A percentile compares a stretch with the other conserved stretches of the same genome.
Evolutionary conservation across 2,888 invertebrate species (phyloP).

Genomic region (Melinaea marsaeus): DNA sequence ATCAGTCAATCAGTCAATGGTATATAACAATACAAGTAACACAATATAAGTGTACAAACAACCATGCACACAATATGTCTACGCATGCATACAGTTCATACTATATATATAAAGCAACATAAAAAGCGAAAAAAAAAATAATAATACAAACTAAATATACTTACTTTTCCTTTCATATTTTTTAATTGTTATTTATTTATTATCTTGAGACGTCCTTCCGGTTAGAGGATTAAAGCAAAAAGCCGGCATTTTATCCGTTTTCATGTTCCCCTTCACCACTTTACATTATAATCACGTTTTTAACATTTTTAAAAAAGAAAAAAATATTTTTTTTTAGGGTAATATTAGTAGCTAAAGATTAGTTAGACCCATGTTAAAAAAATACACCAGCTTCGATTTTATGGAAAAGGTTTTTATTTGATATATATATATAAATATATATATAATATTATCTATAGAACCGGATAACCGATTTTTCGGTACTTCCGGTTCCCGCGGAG

Average conservation of each 20-base stretch:
- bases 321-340: conserved; percentile 37
- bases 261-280: conserved; percentile 58
- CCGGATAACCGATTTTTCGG: conserved; percentile 71
- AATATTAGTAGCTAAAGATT: conserved; percentile 69
- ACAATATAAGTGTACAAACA: conserved; percentile 11
- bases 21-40: not conserved
- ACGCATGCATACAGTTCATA: conserved; percentile 76
- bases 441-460: conserved; percentile 62
- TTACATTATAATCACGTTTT: conserved; percentile 36
- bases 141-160: conserved; percentile 59
- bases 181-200: conserved; percentile 34
- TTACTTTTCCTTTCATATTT: conserved; percentile 61
- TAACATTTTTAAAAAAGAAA: too few relatives aligned
- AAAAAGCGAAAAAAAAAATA: conserved; percentile 42
- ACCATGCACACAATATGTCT: conserved; percentile 36
- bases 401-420: conserved; percentile 76
- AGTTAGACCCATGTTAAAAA: conserved; percentile 76
- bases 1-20: too few relatives aligned
- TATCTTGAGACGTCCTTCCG: conserved; percentile 44
- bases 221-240: conserved; percentile 60
- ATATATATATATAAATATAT: conserved; percentile 69
- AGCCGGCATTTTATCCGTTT: conserved; percentile 45
- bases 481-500: conserved; percentile 23
- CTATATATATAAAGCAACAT: conserved; percentile 46
- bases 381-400: conserved; percentile 76